These are phyloP conservation scores for Fulica atra DNA, from an alignment of 2,113 vertebrate species.

Conservation along the genomic window DNA sequence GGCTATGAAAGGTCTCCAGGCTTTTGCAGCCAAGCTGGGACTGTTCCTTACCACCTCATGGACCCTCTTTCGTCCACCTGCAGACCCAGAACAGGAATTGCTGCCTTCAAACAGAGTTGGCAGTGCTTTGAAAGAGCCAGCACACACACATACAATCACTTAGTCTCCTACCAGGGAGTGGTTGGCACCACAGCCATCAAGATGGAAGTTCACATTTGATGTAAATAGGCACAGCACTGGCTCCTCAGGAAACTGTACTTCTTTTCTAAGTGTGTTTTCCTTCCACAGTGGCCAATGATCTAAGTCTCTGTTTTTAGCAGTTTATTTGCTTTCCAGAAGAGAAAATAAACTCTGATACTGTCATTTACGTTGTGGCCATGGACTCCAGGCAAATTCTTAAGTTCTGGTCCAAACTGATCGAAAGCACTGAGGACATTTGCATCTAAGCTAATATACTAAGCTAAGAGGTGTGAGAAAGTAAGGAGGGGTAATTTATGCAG, in stretches of 20 bases:
- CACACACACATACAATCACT: fast-evolving
- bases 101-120: fast-evolving
- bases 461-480: background rate
- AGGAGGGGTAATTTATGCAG: background rate
- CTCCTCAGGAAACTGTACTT: slow-evolving; percentile 13
- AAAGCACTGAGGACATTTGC: background rate
- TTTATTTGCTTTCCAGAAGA: slow-evolving; percentile 47
- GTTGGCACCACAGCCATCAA: background rate
- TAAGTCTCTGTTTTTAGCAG: slow-evolving; percentile 29
- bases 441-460: background rate
- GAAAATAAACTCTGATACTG: slow-evolving; percentile 51
- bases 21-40: background rate
- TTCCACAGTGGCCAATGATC: slow-evolving; percentile 33
- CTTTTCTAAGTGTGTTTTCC: slow-evolving; percentile 10
- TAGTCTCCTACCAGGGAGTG: background rate
- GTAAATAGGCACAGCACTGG: background rate
- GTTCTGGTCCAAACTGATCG: background rate
- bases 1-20: background rate
- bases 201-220: background rate
- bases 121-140: background rate
- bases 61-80: background rate
- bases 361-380: background rate
- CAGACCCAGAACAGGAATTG: background rate
- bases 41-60: background rate
- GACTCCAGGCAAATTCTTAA: background rate